phyloP scores from a whole-genome alignment of 1,140 invertebrate genomes.

The Drosophila seguyi region DNA sequence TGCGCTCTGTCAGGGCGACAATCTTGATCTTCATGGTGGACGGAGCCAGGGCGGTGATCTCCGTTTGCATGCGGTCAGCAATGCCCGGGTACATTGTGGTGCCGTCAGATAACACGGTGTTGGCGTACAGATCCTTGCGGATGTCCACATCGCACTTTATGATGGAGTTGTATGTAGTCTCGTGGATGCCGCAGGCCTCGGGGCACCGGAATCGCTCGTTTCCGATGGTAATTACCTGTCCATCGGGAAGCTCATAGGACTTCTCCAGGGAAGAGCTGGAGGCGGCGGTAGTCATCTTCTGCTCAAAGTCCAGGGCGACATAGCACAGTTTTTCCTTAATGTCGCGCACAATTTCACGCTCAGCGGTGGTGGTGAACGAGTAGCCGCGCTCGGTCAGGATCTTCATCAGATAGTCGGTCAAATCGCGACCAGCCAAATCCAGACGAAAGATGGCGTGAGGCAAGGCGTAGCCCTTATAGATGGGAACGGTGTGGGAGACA shows the following conservation, averaged over 20 bases:
- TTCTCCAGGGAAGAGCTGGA: conserved; percentile 93
- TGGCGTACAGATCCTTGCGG: too few relatives aligned
- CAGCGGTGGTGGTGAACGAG: conserved; percentile 90
- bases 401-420: conserved; percentile 95
- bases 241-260: conserved; percentile 94
- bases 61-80: too few relatives aligned
- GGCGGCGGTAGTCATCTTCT: conserved; percentile 94
- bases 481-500: conserved; percentile 94
- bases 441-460: conserved; percentile 93
- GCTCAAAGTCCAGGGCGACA: conserved; percentile 92
- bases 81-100: too few relatives aligned
- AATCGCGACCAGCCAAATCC: conserved; percentile 94
- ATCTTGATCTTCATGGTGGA: too few relatives aligned
- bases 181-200: too few relatives aligned
- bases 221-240: conserved; percentile 95
- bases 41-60: too few relatives aligned
- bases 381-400: conserved; percentile 94
- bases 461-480: conserved; percentile 92
- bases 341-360: conserved; percentile 93
- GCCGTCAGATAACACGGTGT: too few relatives aligned
- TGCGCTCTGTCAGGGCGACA: too few relatives aligned
- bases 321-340: conserved; percentile 94
- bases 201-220: conserved; percentile 97
- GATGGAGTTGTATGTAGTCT: too few relatives aligned
- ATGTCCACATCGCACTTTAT: too few relatives aligned